A percentile compares a stretch with the other conserved stretches of the same genome.
Conservation (phyloP, 1,140 invertebrate genomes). For the Apis dorsata region DNA sequence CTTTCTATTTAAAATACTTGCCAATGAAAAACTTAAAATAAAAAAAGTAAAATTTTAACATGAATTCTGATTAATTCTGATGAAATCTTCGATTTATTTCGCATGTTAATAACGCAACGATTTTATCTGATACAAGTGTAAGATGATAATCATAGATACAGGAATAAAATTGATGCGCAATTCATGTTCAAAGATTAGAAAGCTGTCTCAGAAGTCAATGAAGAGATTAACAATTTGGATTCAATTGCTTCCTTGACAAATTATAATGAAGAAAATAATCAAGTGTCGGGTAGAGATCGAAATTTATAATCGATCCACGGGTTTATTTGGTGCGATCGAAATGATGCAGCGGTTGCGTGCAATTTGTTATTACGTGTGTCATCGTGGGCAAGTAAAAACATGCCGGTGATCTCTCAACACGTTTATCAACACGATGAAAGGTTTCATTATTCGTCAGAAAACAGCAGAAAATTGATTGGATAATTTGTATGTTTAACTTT, state of each 20-base stretch:
- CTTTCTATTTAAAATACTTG: too few species aligned
- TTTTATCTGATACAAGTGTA: neutral
- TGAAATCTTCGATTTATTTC: too few species aligned
- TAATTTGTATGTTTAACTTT: neutral
- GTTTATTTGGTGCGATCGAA: neutral
- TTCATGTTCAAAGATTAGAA: neutral
- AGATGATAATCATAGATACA: neutral
- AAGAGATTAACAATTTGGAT: neutral
- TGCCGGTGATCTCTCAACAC: conserved; percentile 57
- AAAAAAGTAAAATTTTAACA: neutral
- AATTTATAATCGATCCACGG: conserved; percentile 1
- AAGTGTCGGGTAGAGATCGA: too few species aligned
- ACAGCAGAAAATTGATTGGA: conserved; percentile 15
- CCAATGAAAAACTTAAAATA: too few species aligned
- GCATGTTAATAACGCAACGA: too few species aligned
- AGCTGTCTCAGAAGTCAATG: neutral
- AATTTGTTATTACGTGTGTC: conserved; percentile 70
- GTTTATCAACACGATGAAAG: conserved; percentile 65
- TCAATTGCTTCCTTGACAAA: neutral
- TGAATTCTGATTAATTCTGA: too few species aligned
- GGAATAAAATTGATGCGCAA: neutral
- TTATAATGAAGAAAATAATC: neutral
- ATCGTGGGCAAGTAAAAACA: conserved; percentile 53
- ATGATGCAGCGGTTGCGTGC: conserved; percentile 59
- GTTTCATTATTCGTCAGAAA: conserved; percentile 70